A percentile compares a stretch with the other conserved stretches of the same genome.
These are phyloP conservation scores for Smutsia temminckii DNA, from an alignment of 2,797 vertebrate genomes.

Conservation along the genomic window DNA sequence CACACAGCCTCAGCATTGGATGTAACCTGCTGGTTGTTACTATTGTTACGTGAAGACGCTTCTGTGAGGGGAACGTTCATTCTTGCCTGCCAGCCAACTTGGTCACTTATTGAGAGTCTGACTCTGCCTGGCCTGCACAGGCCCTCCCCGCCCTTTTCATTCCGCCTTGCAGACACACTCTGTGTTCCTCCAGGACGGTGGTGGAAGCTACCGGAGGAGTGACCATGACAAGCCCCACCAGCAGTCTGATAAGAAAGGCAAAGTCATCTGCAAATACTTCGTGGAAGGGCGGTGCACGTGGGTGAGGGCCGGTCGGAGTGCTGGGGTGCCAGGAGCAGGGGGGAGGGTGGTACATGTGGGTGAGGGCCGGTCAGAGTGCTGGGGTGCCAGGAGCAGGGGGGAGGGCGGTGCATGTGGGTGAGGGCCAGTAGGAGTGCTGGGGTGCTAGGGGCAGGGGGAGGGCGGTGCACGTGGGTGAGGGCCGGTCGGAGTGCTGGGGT, in stretches of 20 bases:
- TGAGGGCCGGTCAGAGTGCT: no score
- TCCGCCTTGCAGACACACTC: accelerated
- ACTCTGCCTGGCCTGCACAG: accelerated
- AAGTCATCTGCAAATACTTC: slow-evolving; percentile 98
- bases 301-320: slow-evolving; percentile 84
- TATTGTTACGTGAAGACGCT: neutral
- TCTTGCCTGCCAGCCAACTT: accelerated
- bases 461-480: no score
- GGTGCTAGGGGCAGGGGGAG: no score
- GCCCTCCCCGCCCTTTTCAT: accelerated
- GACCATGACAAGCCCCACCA: slow-evolving; percentile 92
- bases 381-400: slow-evolving; percentile 50
- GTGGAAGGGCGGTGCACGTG: slow-evolving; percentile 96
- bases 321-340: no score
- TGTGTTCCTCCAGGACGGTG: slow-evolving; percentile 81
- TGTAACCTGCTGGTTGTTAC: accelerated
- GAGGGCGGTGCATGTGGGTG: slow-evolving; percentile 96
- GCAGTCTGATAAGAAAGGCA: slow-evolving; percentile 94
- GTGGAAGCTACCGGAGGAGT: slow-evolving; percentile 86
- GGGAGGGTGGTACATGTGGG: no score
- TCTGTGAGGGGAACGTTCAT: neutral
- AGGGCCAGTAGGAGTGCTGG: slow-evolving; percentile 32
- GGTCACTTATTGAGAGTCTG: accelerated
- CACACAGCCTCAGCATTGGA: accelerated
- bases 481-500: no score